Base-by-base conservation (phyloP, 2,888 invertebrate genomes). In the Dynastes maya region DNA sequence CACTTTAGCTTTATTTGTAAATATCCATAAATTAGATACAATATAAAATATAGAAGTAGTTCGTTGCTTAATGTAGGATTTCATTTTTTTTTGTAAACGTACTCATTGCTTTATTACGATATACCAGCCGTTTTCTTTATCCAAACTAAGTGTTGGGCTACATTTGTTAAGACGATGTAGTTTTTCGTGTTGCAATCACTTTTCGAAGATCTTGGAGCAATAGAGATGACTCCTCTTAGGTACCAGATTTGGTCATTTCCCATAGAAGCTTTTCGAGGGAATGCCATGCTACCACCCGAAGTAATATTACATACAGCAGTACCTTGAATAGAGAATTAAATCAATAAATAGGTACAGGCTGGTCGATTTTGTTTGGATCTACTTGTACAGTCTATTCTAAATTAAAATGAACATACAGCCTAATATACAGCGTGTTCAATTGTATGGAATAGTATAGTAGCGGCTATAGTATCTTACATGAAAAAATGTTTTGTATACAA, bases 201-300 rank as follows among this genome's bases (percentile, higher is more conserved):
- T 2, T 83, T 82, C 8, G 78, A 76, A 37, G 68, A 37, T 4
- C 82, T 72, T 6, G 90, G 77, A 0, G 90, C 88, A 1, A 89
- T 88, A 0, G 91, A 91, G 11, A 91, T 90, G 9, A 89, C 88
- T 1, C 91, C 91, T 63, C 90, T 86, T 13, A 91, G 83, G 79
- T 86, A 85, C 90, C 90, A 91, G 1, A 76, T n/a, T 13, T 84
- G 82, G 37, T 83, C 85, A 9, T 81, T 70, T 71, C 86, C 87
- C 61, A 87, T 87, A 77, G 88, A 88, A 4, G 83, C 84, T 2
- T 80, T 16, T 78, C 83, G 85, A 49, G 86, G 85, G 76, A 92
- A 87, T 79, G 91, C 87, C 29, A 93, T 88, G 3, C 90, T 90
- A 53, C 89, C 89, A 16, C 91, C 91, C 79, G 89, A 89, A 82